Percentiles rank a stretch among this genome's conserved stretches.
These are phyloP conservation scores for Muntiacus muntjak DNA, from an alignment of 2,113 vertebrate species.

Conservation along the genomic window DNA sequence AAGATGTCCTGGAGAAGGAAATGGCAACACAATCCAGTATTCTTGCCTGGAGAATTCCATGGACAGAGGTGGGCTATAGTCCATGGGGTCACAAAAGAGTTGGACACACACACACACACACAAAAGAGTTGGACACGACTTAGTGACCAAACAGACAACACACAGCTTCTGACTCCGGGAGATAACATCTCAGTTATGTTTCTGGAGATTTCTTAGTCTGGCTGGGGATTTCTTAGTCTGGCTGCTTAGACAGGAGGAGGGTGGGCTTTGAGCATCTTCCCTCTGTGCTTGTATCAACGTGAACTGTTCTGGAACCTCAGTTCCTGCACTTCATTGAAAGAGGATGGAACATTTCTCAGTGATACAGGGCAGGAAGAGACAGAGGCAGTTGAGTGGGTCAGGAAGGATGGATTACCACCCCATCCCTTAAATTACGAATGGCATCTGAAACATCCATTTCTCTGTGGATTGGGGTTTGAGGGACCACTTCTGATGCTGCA, in stretches of 20 bases:
- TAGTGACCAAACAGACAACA: not conserved
- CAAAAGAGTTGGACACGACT: not conserved
- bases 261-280: not conserved
- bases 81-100: not conserved
- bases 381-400: not conserved
- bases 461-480: not conserved
- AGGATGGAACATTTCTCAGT: not conserved
- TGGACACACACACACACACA: not conserved
- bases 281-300: not conserved
- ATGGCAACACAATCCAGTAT: not conserved
- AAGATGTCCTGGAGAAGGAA: not conserved
- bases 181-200: not conserved
- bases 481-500: not conserved
- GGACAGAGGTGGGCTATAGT: not conserved
- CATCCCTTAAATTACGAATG: not conserved
- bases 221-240: too few relatives aligned
- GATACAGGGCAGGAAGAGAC: too few relatives aligned
- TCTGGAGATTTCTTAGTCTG: too few relatives aligned
- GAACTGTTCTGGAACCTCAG: not conserved
- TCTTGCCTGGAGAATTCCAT: not conserved
- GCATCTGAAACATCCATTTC: not conserved
- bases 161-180: not conserved
- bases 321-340: not conserved
- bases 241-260: not conserved
- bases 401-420: not conserved